These are phyloP conservation scores for Psittacus erithacus DNA, from an alignment of 2,113 vertebrate genomes.

Conservation along the genomic window DNA sequence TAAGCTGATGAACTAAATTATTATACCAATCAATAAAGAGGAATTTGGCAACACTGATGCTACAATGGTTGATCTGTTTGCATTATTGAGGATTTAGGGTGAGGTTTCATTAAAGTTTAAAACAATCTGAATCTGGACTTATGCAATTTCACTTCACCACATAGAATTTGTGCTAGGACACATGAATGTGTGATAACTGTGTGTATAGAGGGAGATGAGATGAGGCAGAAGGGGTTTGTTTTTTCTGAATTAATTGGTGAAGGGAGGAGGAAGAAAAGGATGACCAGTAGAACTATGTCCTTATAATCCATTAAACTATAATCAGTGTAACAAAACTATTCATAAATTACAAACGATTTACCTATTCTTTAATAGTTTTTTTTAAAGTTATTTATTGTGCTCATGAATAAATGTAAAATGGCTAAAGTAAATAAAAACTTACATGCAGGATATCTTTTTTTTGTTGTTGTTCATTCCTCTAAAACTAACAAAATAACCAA, in stretches of 20 bases:
- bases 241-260: not conserved
- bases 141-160: not conserved
- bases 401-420: not conserved
- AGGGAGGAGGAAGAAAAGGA: not conserved
- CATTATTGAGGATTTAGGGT: not conserved
- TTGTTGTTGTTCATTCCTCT: not conserved
- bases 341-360: not conserved
- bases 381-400: not conserved
- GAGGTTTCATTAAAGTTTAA: not conserved
- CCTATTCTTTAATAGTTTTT: not conserved
- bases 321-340: not conserved
- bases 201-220: not conserved
- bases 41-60: not conserved
- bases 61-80: not conserved
- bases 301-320: not conserved
- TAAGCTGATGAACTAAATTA: not conserved
- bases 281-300: not conserved
- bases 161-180: accelerated
- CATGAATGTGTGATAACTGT: not conserved
- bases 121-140: not conserved
- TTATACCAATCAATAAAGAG: not conserved
- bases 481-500: not conserved
- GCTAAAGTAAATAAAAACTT: not conserved
- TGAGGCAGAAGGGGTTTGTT: not conserved
- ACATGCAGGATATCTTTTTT: not conserved